Evolutionary conservation across 2,797 vertebrate species (phyloP), one percentile per base, ranked within the genome.

Genomic region (Alfaro cultratus): DNA sequence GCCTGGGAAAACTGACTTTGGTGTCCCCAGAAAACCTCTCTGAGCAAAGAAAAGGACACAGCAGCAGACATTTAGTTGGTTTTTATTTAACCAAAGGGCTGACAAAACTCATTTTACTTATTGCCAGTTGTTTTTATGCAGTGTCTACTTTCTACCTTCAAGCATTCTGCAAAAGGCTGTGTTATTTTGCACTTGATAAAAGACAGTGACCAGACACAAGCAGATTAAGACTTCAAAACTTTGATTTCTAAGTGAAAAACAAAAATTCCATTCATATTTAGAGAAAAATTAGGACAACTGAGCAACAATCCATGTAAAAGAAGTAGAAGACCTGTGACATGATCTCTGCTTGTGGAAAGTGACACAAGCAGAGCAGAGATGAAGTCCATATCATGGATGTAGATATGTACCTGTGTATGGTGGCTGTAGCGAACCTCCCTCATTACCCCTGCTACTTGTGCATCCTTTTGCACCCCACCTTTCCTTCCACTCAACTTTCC

Each of bases 1-100:
- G 80, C 92, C 92, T 94, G 93, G 93, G 93, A 94, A 94, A 93
- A 86, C 88, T 87, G 87, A 89, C 89, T 91, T 90, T 46, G 87
- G 90, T 90, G 83, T 93, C 91, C 88, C 89, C 76, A 57, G 88
- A 93, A 93, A 94, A 91, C 83, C 85, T 90, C 89, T 86, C 82
- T 21, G 75, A 83, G 86, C 75, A 78, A 0, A 55, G 71, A 75
- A 82, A 57, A 76, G n/a, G 57, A 79, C 79, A 74, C 73, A 62
- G 76, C 73, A 62, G 76, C 45, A 80, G 83, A 89, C 85, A 83
- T 85, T 89, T 80, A 53, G 12, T 76, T 86, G 67, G 86, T 67
- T 83, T 55, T 45, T 82, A 80, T 81, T 74, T 64, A 62, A 80
- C 74, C 29, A 71, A 11, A 68, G 55, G 2, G 55, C 74, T 76